Percentiles rank a stretch among this genome's conserved stretches.
These are phyloP conservation scores for Loris lydekkerianus DNA, from an alignment of 2,797 vertebrate genomes.

Conservation along the genomic window DNA sequence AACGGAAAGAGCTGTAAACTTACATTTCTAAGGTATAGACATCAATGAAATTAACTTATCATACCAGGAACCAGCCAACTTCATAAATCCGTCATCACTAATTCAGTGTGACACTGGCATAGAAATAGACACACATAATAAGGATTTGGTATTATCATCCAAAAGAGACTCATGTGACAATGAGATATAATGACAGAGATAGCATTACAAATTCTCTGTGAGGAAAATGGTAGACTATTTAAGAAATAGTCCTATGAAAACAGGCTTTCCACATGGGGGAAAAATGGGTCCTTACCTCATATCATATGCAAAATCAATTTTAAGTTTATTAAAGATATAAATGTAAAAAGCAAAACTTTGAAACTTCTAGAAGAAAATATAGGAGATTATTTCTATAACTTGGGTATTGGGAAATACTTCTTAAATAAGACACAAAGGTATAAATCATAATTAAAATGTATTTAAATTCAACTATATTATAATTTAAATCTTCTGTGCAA, in stretches of 20 bases:
- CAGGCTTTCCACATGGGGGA: neutral
- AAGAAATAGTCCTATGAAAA: neutral
- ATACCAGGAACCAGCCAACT: neutral
- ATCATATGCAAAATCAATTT: neutral
- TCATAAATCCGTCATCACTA: neutral
- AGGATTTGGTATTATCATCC: neutral
- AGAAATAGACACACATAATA: neutral
- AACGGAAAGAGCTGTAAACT: neutral
- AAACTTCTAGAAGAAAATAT: neutral
- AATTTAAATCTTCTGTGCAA: conserved; percentile 34
- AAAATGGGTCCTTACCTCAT: neutral
- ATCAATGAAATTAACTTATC: neutral
- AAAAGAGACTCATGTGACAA: neutral
- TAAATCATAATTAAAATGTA: conserved; percentile 20
- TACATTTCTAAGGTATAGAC: neutral
- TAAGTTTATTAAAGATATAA: conserved; percentile 31
- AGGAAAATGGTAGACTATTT: neutral
- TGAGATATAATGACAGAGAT: neutral
- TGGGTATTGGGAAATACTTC: neutral
- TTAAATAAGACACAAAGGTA: conserved; percentile 43
- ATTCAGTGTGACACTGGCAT: neutral
- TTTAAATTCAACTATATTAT: neutral
- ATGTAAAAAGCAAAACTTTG: conserved; percentile 39
- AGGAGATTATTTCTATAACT: neutral
- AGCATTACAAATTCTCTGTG: neutral